Evolutionary conservation across 1,140 invertebrate genomes (phyloP).

Genomic region (Drosophila erecta): DNA sequence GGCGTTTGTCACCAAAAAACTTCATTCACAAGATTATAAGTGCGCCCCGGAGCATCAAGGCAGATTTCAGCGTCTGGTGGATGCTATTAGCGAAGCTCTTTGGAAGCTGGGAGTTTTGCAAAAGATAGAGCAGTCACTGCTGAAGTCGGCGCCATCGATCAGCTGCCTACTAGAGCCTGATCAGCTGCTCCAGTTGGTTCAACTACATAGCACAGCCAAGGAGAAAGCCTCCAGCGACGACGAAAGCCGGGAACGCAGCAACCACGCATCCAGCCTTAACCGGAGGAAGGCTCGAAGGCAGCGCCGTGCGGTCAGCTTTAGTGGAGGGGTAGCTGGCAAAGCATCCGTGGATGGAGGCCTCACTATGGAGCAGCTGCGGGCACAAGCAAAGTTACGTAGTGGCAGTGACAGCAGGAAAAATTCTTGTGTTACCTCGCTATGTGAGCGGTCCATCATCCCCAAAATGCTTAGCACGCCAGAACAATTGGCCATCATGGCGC

Average conservation of each 20-base stretch:
- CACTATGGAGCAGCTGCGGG: conserved; percentile 44
- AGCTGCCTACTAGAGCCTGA: conserved; percentile 60
- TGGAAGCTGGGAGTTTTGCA: conserved; percentile 76
- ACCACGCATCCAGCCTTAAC: conserved; percentile 58
- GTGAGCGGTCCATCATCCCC: conserved; percentile 70
- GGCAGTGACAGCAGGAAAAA: conserved; percentile 5
- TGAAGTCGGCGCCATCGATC: conserved; percentile 9
- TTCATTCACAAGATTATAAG: conserved; percentile 78
- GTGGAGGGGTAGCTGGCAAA: conserved; percentile 40
- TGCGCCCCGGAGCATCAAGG: conserved; percentile 48
- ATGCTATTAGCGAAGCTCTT: conserved; percentile 68
- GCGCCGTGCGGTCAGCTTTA: conserved; percentile 67
- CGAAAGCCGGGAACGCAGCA: conserved; percentile 68
- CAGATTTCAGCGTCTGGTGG: conserved; percentile 65
- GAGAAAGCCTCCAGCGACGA: conserved; percentile 80
- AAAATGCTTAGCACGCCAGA: conserved; percentile 77
- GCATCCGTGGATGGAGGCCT: conserved; percentile 10
- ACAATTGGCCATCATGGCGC: conserved; percentile 75
- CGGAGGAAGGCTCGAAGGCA: conserved; percentile 67
- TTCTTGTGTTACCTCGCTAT: not conserved
- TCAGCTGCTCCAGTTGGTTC: conserved; percentile 66
- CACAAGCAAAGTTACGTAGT: conserved; percentile 28
- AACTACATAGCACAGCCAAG: conserved; percentile 52
- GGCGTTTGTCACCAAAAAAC: conserved; percentile 70
- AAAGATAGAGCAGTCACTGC: conserved; percentile 68